Evolutionary conservation across 2,888 invertebrate species (phyloP), one percentile per base, ranked within the genome.

Genomic region (Heteromurus nitidus): DNA sequence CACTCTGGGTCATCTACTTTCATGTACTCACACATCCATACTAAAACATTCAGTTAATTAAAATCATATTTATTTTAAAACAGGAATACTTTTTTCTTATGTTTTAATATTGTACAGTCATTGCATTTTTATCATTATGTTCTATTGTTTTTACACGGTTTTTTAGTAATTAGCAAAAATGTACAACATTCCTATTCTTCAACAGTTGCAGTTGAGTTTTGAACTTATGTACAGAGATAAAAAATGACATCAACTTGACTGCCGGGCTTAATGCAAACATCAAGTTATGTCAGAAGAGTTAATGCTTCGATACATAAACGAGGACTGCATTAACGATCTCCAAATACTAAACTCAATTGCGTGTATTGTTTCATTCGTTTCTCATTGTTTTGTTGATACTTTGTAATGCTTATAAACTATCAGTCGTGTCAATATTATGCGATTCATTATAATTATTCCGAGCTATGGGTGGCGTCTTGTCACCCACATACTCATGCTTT

Each of bases 391-490:
- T 64, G 18, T 30, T 62, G 22, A 24, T 58, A n/a, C n/a, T 62
- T 30, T n/a, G 42, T 20, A 65, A 9, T 42, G 20, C 24, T 42
- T 65, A 36, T 7, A n/a, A 65, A 65, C 50, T 68, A 68, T 68
- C 50, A 50, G 47, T 68, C 68, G 68, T 50, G 68, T 68, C 68
- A 68, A 68, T n/a, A n/a, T n/a, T n/a, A n/a, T 68, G 68, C 68
- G 68, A 68, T 50, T 24, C 31, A 30, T 62, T 30, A 18, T 65
- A 26, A 67, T 67, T 47, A 67, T 47, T 18, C 7, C 28, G 18
- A 28, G 50, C 16, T n/a, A n/a, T 50, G 47, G 65, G 44, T 65
- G 42, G 65, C 65, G 42, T 9, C 16, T 30, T 62, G 28, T 30
- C 30, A 9, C 26, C 55, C 55, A 3, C 47, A n/a, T 11, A 47